These are phyloP conservation scores for Parnassius apollo DNA, from an alignment of 2,888 invertebrate genomes.

Conservation along the genomic window DNA sequence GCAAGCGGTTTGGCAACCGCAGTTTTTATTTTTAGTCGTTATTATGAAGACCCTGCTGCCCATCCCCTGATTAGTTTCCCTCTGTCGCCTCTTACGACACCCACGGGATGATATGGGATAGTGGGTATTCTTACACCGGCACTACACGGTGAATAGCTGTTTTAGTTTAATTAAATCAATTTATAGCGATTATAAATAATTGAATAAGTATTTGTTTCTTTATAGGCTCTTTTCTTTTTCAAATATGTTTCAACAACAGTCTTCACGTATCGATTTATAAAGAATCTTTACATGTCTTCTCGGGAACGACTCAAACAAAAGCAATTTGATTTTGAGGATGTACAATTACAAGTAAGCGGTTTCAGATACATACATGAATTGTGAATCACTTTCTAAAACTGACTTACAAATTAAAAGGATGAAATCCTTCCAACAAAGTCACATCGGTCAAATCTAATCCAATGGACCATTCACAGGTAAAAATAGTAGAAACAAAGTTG, in stretches of 20 bases:
- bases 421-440: too few species aligned
- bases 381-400: not conserved
- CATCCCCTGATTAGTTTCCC: too few species aligned
- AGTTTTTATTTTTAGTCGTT: too few species aligned
- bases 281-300: conserved; percentile 49
- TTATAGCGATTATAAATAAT: not conserved
- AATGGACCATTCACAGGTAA: conserved; percentile 38
- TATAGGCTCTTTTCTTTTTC: conserved; percentile 54
- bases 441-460: too few species aligned
- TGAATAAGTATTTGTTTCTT: conserved; percentile 5
- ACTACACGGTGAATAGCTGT: not conserved
- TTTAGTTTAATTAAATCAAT: not conserved
- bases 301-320: conserved; percentile 52
- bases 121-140: too few species aligned
- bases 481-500: conserved; percentile 64
- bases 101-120: too few species aligned
- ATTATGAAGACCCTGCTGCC: too few species aligned
- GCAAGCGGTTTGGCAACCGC: too few species aligned
- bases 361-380: not conserved
- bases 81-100: too few species aligned
- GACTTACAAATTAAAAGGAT: not conserved
- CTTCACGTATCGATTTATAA: conserved; percentile 58
- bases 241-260: conserved; percentile 60
- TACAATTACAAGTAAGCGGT: conserved; percentile 58
- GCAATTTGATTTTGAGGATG: conserved; percentile 60